Conservation (phyloP, 2,888 invertebrate species). For the Hirtodrosophila histrioides region DNA sequence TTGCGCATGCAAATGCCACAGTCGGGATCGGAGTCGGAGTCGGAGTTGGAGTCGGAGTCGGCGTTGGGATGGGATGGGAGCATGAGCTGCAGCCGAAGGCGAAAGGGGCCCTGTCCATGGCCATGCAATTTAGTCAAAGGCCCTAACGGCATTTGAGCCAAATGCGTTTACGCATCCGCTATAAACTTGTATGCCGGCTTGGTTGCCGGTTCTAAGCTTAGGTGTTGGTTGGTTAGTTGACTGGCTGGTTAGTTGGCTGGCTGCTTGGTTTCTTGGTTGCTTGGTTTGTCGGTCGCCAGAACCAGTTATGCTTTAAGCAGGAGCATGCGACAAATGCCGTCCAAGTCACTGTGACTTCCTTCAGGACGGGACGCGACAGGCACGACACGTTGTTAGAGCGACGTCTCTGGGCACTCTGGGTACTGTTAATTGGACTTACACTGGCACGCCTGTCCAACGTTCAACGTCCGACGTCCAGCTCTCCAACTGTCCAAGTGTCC, state of each 20-base stretch:
- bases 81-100: slow-evolving; percentile 50
- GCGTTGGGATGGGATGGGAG: slow-evolving; percentile 1
- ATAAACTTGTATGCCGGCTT: slow-evolving; percentile 81
- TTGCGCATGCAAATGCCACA: slow-evolving; percentile 59
- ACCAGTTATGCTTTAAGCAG: slow-evolving; percentile 80
- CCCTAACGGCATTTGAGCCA: slow-evolving; percentile 83
- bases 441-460: slow-evolving; percentile 49
- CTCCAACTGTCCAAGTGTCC: slow-evolving; percentile 25
- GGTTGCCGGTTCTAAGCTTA: slow-evolving; percentile 62
- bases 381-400: slow-evolving; percentile 51
- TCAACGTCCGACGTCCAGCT: slow-evolving; percentile 4
- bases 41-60: slow-evolving; percentile 18
- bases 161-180: slow-evolving; percentile 84
- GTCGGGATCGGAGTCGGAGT: slow-evolving; percentile 12
- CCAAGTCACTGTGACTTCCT: slow-evolving; percentile 74
- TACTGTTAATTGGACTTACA: slow-evolving; percentile 74
- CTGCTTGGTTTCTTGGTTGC: slow-evolving; percentile 22
- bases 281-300: slow-evolving; percentile 62
- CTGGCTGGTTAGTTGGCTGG: slow-evolving; percentile 26
- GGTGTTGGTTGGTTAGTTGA: slow-evolving; percentile 45
- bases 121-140: slow-evolving; percentile 81
- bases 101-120: slow-evolving; percentile 68
- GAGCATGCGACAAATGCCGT: slow-evolving; percentile 78
- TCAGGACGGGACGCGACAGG: slow-evolving; percentile 62
- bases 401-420: slow-evolving; percentile 54